Percentiles rank a stretch among this genome's conserved stretches.
Conservation (phyloP, 1,140 invertebrate genomes). For the Heliconius congener region DNA sequence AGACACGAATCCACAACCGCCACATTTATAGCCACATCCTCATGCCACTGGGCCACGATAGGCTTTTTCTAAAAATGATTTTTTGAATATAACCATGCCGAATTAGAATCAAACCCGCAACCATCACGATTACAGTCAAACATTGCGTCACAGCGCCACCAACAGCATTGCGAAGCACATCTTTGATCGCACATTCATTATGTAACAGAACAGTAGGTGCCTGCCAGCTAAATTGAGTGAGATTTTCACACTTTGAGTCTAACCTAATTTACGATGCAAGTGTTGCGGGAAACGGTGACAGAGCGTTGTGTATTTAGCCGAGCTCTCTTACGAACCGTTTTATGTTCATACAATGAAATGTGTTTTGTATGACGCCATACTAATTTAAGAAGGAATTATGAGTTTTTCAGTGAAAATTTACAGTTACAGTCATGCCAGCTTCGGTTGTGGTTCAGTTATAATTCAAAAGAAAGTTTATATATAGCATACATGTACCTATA, state of each 20-base stretch:
- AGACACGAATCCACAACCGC: too few relatives aligned
- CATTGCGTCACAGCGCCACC: too few relatives aligned
- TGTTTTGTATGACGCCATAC: not conserved
- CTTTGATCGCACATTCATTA: not conserved
- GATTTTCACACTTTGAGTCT: not conserved
- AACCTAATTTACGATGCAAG: conserved; percentile 10
- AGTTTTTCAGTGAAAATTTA: too few relatives aligned
- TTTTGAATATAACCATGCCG: too few relatives aligned
- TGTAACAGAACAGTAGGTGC: not conserved
- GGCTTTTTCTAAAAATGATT: too few relatives aligned
- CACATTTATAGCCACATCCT: too few relatives aligned
- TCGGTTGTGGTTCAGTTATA: too few relatives aligned
- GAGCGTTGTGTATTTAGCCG: not conserved
- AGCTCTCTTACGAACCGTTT: not conserved
- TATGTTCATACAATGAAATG: not conserved
- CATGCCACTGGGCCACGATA: too few relatives aligned
- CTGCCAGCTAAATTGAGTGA: conserved; percentile 5
- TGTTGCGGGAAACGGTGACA: conserved; percentile 4
- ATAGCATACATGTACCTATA: too few relatives aligned
- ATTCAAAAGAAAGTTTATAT: too few relatives aligned
- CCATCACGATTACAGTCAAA: not conserved
- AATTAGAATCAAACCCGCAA: too few relatives aligned
- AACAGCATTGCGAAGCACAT: not conserved
- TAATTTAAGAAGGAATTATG: not conserved
- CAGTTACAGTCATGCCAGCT: too few relatives aligned